A percentile compares a stretch with the other conserved stretches of the same genome.
Evolutionary conservation across 1,140 invertebrate species (phyloP).

Genomic region (Ips typographus): DNA sequence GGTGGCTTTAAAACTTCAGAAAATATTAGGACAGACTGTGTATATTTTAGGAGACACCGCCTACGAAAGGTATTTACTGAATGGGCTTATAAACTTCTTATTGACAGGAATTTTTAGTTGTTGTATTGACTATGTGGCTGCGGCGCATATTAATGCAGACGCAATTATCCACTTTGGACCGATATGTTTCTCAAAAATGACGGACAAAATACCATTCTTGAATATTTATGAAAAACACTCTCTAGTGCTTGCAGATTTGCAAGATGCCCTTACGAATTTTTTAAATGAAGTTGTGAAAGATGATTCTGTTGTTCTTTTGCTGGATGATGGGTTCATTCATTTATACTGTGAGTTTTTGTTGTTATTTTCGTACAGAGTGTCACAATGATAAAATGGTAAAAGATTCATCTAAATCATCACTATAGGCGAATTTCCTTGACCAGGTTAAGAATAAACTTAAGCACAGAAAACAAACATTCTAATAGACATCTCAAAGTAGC

Average conservation of each 20-base stretch:
- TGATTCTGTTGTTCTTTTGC: conserved; percentile 30
- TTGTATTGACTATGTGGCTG: conserved; percentile 90
- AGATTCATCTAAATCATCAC: no score
- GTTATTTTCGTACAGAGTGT: neutral
- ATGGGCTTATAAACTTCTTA: neutral
- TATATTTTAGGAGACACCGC: conserved; percentile 92
- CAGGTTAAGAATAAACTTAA: no score
- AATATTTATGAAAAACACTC: conserved; percentile 67
- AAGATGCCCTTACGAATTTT: conserved; percentile 19
- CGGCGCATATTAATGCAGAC: conserved; percentile 82
- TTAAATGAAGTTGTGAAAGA: conserved; percentile 22
- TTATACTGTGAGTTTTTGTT: conserved; percentile 32
- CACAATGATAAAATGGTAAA: no score
- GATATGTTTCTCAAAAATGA: conserved; percentile 78
- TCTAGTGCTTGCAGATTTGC: conserved; percentile 53
- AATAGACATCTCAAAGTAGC: no score
- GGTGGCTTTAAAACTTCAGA: conserved; percentile 67
- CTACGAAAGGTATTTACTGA: conserved; percentile 74
- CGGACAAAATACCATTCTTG: conserved; percentile 68
- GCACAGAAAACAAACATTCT: no score
- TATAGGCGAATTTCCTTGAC: no score
- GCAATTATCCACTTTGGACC: conserved; percentile 90
- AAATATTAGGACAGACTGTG: conserved; percentile 60
- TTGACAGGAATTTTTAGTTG: conserved; percentile 62
- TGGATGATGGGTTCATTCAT: conserved; percentile 44